Conservation (phyloP, 2,797 vertebrate genomes). For the Fringilla coelebs region DNA sequence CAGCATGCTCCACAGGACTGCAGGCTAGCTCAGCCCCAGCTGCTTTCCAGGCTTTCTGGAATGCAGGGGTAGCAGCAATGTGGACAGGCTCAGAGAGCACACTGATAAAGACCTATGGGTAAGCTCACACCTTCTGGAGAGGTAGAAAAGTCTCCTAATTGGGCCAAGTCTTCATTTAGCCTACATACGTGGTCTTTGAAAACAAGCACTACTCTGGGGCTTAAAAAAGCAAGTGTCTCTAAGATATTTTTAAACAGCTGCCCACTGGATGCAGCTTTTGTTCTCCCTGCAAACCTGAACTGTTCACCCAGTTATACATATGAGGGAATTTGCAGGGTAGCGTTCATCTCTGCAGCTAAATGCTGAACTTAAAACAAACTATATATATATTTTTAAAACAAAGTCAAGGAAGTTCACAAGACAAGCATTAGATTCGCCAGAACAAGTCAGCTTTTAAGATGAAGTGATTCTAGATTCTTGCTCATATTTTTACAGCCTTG, state of each 20-base stretch:
- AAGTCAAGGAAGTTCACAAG: neutral
- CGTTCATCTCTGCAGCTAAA: neutral
- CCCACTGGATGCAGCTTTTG: neutral
- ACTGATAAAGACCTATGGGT: neutral
- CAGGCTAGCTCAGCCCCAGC: neutral
- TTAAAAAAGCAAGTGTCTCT: neutral
- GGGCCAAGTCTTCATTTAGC: neutral
- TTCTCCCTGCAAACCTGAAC: neutral
- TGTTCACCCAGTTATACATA: neutral
- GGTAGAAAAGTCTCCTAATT: neutral
- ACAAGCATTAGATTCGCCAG: neutral
- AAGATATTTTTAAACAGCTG: neutral
- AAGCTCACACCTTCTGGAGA: neutral
- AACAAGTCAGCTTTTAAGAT: neutral
- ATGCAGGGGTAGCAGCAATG: neutral
- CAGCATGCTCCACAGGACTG: fast-evolving
- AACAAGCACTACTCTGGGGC: neutral
- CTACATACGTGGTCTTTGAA: neutral
- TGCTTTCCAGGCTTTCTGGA: neutral
- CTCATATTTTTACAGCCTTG: neutral
- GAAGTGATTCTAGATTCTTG: neutral
- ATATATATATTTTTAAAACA: neutral
- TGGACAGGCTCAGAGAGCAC: neutral
- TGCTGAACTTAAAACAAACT: neutral
- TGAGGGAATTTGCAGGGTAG: neutral